Conservation (phyloP, 2,113 vertebrate genomes). For the Anolis carolinensis region DNA sequence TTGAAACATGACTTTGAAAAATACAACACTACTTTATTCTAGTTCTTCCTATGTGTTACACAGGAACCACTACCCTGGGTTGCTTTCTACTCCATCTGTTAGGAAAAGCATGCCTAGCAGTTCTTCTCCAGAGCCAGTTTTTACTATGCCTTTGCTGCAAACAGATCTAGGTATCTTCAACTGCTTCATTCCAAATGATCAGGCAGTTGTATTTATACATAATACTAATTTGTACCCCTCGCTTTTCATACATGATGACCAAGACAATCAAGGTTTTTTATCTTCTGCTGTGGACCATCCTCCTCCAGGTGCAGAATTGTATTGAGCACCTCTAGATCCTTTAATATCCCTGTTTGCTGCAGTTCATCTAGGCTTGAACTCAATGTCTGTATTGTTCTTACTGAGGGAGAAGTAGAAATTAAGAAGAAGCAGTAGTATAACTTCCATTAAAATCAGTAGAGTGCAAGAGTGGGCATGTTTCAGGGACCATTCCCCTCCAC, state of each 20-base stretch:
- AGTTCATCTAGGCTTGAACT: background rate
- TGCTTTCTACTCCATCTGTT: too few relatives aligned
- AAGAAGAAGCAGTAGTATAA: background rate
- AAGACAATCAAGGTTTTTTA: background rate
- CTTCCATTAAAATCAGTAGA: background rate
- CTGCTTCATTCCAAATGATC: background rate
- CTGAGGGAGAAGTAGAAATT: background rate
- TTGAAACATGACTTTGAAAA: background rate
- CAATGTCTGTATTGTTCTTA: background rate
- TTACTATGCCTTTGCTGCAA: background rate
- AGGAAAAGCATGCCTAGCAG: background rate
- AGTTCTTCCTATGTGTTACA: background rate
- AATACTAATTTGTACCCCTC: background rate
- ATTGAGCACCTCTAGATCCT: background rate
- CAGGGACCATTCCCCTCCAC: too few relatives aligned
- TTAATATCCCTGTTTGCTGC: background rate
- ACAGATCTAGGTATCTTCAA: background rate
- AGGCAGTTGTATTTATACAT: background rate
- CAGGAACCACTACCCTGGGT: background rate
- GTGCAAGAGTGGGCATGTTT: too few relatives aligned
- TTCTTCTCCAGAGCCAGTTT: background rate
- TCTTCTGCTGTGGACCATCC: background rate
- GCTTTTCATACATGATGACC: background rate
- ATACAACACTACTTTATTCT: background rate
- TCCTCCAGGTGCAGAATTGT: background rate